Percentiles rank a stretch among this genome's conserved stretches.
Evolutionary conservation across 2,113 vertebrate species (phyloP).

Genomic region (Ictalurus punctatus): DNA sequence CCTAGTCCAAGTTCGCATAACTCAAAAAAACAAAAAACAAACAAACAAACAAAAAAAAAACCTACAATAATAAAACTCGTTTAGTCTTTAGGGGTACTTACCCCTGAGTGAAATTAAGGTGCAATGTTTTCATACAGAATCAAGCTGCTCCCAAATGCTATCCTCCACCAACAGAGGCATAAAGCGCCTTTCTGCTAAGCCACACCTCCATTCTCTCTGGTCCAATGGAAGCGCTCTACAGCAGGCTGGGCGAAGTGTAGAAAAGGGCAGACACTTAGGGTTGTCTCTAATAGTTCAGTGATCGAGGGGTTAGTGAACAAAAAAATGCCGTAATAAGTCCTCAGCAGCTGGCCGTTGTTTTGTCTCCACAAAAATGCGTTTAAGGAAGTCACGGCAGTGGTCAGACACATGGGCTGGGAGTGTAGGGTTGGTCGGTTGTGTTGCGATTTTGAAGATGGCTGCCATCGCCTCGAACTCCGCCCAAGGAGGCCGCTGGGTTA

Average conservation of each 20-base stretch:
- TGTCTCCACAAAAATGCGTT: conserved; percentile 93
- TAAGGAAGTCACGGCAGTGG: conserved; percentile 94
- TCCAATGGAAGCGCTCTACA: conserved; percentile 51
- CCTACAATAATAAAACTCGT: conserved; percentile 53
- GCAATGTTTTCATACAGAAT: conserved; percentile 66
- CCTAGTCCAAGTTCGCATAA: conserved; percentile 62
- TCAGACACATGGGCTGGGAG: conserved; percentile 92
- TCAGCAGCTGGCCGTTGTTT: conserved; percentile 92
- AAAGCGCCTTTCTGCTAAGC: conserved; percentile 33
- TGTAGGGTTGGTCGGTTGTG: conserved; percentile 94
- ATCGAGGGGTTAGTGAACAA: conserved; percentile 87
- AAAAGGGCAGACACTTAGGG: conserved; percentile 59
- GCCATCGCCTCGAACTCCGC: conserved; percentile 99
- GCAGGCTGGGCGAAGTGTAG: conserved; percentile 49
- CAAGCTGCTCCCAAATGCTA: conserved; percentile 58
- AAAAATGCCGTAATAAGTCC: conserved; percentile 92
- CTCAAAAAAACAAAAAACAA: conserved; percentile 39
- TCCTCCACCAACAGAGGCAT: conserved; percentile 64
- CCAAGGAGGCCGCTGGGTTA: conserved; percentile 96
- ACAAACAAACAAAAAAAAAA: conserved; percentile 50
- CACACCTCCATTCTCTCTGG: conserved; percentile 31
- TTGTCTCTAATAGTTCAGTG: conserved; percentile 59
- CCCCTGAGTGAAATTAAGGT: conserved; percentile 71
- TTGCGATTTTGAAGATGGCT: conserved; percentile 99
- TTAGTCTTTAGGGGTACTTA: conserved; percentile 59